phyloP scores from a whole-genome alignment of 2,113 vertebrate species.

The Numenius arquata region DNA sequence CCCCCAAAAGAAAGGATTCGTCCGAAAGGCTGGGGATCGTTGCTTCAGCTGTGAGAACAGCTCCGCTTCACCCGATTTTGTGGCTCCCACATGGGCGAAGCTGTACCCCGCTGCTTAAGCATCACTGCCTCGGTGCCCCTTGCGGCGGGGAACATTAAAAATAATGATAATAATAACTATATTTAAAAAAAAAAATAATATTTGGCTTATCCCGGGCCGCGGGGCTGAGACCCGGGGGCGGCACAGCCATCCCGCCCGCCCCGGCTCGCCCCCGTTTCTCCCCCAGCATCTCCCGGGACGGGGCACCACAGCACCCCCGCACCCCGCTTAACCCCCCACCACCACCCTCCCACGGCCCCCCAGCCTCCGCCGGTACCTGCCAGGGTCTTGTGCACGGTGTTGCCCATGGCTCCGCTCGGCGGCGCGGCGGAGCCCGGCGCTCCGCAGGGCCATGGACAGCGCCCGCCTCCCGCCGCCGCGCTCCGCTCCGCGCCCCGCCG shows the following conservation, averaged over 20 bases:
- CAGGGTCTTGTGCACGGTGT: constrained; percentile 68
- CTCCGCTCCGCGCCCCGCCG: background rate
- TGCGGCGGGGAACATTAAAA: fast-evolving
- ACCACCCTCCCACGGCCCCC: too few relatives aligned
- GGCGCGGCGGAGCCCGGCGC: background rate
- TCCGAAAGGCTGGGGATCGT: background rate
- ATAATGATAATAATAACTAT: fast-evolving
- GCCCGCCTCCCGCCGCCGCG: background rate
- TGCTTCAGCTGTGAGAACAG: background rate
- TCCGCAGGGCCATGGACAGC: constrained; percentile 31
- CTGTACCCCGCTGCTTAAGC: background rate
- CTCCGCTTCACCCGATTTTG: background rate
- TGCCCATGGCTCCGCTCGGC: constrained; percentile 57
- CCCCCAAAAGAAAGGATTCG: too few relatives aligned
- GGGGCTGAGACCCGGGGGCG: background rate
- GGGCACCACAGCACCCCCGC: background rate
- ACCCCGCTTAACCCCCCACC: background rate
- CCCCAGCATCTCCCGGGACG: background rate
- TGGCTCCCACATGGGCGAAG: background rate
- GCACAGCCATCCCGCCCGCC: background rate
- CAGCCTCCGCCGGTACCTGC: constrained; percentile 32
- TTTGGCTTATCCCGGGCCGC: background rate
- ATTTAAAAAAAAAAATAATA: too few relatives aligned
- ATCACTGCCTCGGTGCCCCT: background rate
- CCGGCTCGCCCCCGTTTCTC: background rate